Base-by-base conservation (phyloP, 2,888 invertebrate species). In the Drosophila mayaguana region DNA sequence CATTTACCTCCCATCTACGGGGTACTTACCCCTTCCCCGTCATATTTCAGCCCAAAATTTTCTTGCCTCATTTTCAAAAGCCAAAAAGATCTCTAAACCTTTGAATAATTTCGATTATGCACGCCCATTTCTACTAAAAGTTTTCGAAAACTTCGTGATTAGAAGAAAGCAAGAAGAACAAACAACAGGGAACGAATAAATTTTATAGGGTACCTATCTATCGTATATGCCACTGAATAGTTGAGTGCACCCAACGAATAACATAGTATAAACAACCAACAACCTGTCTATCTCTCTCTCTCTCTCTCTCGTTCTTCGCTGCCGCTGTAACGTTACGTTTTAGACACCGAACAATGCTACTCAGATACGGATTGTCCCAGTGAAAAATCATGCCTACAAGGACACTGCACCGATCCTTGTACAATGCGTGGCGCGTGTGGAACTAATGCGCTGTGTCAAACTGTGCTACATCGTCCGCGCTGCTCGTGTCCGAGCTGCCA, bases 341-440 rank as follows among this genome's bases (percentile, higher is more conserved):
- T 92, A 92, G 92, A 92, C 91, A 96, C 96, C 94, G 95, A 95
- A 94, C 96, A 97, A 95, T 97, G 97, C 94, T 96, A 96, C 94
- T 96, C 96, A 94, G 97, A 98, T 95, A 95, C 95, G 94, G 97
- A 97, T 94, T 98, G 98, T 94, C 96, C 97, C 86, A 96, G 96
- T 94, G 97, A 97, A 94, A 96, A 97, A 94, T 96, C 97, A 93
- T 98, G 98, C 94, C 95, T 97, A 94, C 96, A 96, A 94, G 95
- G 96, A 93, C 96, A 96, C 94, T 98, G 98, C 94, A 95, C 96
- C 93, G 97, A 98, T 94, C 98, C 97, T 81, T 98, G 98, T 94
- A 95, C 95, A 91, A 95, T 97, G 91, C 96, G 97, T 89, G 97
- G 96, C 90, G 96, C 96, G 83, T 98, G 98, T 93, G 98, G 98